A percentile compares a stretch with the other conserved stretches of the same genome.
phyloP scores from a whole-genome alignment of 2,797 vertebrate genomes.

The Sebastes taczanowskii region DNA sequence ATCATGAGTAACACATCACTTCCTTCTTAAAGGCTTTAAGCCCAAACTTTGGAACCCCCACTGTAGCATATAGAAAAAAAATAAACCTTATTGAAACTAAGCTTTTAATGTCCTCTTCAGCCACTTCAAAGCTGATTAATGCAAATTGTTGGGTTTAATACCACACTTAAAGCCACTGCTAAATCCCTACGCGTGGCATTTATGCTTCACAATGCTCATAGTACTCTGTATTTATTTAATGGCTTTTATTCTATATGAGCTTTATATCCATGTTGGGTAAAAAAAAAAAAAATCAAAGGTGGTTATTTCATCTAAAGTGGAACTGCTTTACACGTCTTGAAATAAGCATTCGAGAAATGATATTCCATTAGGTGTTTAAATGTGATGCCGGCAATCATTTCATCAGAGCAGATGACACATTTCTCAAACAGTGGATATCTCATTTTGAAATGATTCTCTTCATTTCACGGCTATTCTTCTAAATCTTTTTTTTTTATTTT shows the following conservation, averaged over 20 bases:
- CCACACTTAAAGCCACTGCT: slow-evolving; percentile 16
- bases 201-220: slow-evolving; percentile 20
- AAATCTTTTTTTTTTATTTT: neutral
- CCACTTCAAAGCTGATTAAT: slow-evolving; percentile 46
- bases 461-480: slow-evolving; percentile 14
- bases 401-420: neutral
- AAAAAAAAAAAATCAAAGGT: neutral
- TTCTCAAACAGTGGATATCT: slow-evolving; percentile 6
- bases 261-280: neutral
- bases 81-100: slow-evolving; percentile 24
- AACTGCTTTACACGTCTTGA: neutral
- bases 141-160: slow-evolving; percentile 39
- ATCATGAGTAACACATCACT: neutral
- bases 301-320: slow-evolving; percentile 6
- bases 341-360: neutral
- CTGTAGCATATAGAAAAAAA: slow-evolving; percentile 25
- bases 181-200: slow-evolving; percentile 16
- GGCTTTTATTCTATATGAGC: slow-evolving; percentile 10
- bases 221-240: slow-evolving; percentile 16
- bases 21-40: neutral
- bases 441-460: neutral
- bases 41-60: neutral
- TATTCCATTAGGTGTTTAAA: slow-evolving; percentile 15
- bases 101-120: slow-evolving; percentile 41
- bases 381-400: slow-evolving; percentile 5